Base-by-base conservation (phyloP, 1,140 invertebrate genomes). In the Branchinecta lynchi region DNA sequence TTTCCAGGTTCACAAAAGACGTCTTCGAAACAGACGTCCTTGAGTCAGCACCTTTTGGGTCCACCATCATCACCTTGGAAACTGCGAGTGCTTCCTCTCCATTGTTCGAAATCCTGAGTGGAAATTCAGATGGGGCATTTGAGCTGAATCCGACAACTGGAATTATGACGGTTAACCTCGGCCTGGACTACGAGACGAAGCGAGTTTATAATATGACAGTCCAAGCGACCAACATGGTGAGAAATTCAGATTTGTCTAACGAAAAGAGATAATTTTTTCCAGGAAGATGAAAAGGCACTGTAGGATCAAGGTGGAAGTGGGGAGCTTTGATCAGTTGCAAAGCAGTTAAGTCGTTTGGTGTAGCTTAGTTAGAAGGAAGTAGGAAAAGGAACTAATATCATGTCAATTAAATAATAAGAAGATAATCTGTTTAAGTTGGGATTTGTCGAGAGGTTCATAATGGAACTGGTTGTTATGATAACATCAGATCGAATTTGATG, bases 111-210 rank as follows among this genome's bases (percentile, higher is more conserved):
- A 89, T 96, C 51, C 79, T 85, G n/a, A 80, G 81, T 66, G 91
- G 91, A 0, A 90, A 93, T 76, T 76, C 78, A 6, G 85, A 86
- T 68, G 85, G 86, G 69, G 82, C 84, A 45, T 94, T 94, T 79
- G 82, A 85, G 21, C 84, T 93, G 20, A 91, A 92, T 78, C 90
- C 91, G 0, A 89, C 87, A 68, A 91, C 89, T 45, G 92, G 91
- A 2, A 83, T 89, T 12, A 86, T 93, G 66, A 74, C 74, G 6
- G 84, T 85, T 10, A 86, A 88, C 0, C 85, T 86, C 73, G 82
- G 83, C 70, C 81, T 94, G 46, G 91, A 94, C 77, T 92, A 89
- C 77, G 92, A 95, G 77, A 79, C 80, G 60, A 84, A 77, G 21
- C 84, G 85, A 72, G 83, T 86, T 68, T 94, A 92, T 76, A 93